phyloP scores from a whole-genome alignment of 2,113 vertebrate genomes.

The Maccullochella peelii region DNA sequence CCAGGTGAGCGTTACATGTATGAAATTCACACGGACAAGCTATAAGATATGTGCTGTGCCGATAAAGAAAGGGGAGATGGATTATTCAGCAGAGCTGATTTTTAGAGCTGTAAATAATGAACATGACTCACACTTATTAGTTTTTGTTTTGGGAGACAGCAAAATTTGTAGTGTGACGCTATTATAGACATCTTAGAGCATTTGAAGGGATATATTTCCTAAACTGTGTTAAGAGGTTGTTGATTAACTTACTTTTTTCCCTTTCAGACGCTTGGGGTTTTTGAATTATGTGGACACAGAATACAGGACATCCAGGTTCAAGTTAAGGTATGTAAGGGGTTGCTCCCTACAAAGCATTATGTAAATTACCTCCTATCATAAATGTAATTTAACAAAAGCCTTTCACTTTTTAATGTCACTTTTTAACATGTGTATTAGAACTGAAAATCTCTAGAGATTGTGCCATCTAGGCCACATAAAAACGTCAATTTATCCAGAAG shows the following conservation, averaged over 20 bases:
- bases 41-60: no score
- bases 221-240: neutral
- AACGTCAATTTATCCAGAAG: neutral
- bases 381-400: neutral
- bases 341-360: conserved; percentile 36
- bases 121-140: neutral
- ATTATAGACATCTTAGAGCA: neutral
- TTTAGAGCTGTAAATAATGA: neutral
- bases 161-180: neutral
- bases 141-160: neutral
- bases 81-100: no score
- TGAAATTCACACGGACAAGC: no score
- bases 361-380: neutral
- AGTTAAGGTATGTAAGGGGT: conserved; percentile 67
- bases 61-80: no score
- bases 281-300: conserved; percentile 27
- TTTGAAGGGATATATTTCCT: neutral
- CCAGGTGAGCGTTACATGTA: neutral
- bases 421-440: neutral
- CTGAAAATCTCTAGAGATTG: neutral
- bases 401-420: neutral
- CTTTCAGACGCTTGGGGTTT: conserved; percentile 16
- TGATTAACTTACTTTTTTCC: neutral
- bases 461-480: neutral
- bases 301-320: conserved; percentile 28